A percentile compares a stretch with the other conserved stretches of the same genome.
Evolutionary conservation across 1,140 invertebrate genomes (phyloP).

Genomic region (Drosophila malerkotliana): DNA sequence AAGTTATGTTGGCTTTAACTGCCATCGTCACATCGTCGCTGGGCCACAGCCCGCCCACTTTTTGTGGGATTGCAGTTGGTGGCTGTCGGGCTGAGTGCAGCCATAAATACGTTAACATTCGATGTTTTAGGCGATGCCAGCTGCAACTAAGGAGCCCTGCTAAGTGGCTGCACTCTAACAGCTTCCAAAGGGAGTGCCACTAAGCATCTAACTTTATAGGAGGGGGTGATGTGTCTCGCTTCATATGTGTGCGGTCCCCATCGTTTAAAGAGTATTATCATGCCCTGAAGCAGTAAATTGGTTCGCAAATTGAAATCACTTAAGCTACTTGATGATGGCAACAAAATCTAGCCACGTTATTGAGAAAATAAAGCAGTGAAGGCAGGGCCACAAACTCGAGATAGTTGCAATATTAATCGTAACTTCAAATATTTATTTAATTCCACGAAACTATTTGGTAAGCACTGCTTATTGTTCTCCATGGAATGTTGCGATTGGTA

Average conservation of each 20-base stretch:
- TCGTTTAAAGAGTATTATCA: slow-evolving; percentile 14
- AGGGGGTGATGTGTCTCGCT: slow-evolving; percentile 5
- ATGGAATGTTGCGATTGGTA: slow-evolving; percentile 23
- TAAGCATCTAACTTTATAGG: slow-evolving; percentile 41
- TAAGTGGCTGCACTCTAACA: slow-evolving; percentile 73
- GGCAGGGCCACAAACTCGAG: no score
- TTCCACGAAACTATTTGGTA: slow-evolving; percentile 3
- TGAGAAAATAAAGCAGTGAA: not conserved
- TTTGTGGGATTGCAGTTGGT: slow-evolving; percentile 43
- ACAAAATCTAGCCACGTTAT: slow-evolving; percentile 9
- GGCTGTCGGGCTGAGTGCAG: slow-evolving; percentile 74
- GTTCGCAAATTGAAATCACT: slow-evolving; percentile 58
- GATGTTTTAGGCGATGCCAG: slow-evolving; percentile 69
- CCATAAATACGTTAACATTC: slow-evolving; percentile 78
- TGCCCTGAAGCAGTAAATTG: slow-evolving; percentile 32
- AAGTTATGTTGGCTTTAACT: slow-evolving; percentile 36
- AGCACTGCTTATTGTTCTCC: not conserved
- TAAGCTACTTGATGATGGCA: slow-evolving; percentile 35
- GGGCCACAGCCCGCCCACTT: not conserved
- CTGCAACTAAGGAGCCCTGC: slow-evolving; percentile 58
- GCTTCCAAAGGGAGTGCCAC: slow-evolving; percentile 29
- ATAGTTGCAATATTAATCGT: not conserved
- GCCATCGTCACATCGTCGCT: not conserved
- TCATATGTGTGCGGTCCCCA: slow-evolving; percentile 7
- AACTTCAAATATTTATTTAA: not conserved